Evolutionary conservation across 1,140 invertebrate species (phyloP).

Genomic region (silkworm (Bombyx mori)): DNA sequence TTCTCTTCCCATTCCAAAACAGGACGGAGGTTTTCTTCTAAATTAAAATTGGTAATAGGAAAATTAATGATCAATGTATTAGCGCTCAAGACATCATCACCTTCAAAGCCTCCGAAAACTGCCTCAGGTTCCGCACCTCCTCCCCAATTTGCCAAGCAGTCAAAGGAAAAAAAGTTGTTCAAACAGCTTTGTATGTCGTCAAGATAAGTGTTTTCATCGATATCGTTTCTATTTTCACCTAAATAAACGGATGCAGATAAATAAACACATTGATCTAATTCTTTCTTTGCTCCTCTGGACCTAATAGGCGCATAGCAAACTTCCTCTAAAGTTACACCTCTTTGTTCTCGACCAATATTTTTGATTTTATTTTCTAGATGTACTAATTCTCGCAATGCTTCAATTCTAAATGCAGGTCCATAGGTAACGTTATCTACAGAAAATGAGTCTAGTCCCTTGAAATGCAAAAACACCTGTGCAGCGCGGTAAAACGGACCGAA

Average conservation of each 20-base stretch:
- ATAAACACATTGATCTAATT: conserved; percentile 79
- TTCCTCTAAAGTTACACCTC: conserved; percentile 73
- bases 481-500: conserved; percentile 95
- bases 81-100: conserved; percentile 45
- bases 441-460: conserved; percentile 61
- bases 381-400: conserved; percentile 49
- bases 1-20: conserved; percentile 85
- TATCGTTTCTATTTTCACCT: conserved; percentile 73
- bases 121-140: conserved; percentile 88
- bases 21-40: conserved; percentile 67
- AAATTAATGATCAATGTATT: conserved; percentile 81
- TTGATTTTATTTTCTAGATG: conserved; percentile 48
- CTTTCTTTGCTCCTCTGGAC: conserved; percentile 73
- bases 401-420: conserved; percentile 51
- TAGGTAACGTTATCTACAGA: conserved; percentile 38
- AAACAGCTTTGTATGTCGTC: conserved; percentile 56
- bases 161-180: conserved; percentile 74
- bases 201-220: conserved; percentile 68
- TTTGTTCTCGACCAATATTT: conserved; percentile 36
- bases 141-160: conserved; percentile 86
- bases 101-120: conserved; percentile 81
- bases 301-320: conserved; percentile 89
- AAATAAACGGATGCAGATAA: conserved; percentile 88
- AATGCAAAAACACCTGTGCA: conserved; percentile 82
- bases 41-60: conserved; percentile 78